Base-by-base conservation (phyloP, 2,888 invertebrate genomes). In the Melipona beecheii region DNA sequence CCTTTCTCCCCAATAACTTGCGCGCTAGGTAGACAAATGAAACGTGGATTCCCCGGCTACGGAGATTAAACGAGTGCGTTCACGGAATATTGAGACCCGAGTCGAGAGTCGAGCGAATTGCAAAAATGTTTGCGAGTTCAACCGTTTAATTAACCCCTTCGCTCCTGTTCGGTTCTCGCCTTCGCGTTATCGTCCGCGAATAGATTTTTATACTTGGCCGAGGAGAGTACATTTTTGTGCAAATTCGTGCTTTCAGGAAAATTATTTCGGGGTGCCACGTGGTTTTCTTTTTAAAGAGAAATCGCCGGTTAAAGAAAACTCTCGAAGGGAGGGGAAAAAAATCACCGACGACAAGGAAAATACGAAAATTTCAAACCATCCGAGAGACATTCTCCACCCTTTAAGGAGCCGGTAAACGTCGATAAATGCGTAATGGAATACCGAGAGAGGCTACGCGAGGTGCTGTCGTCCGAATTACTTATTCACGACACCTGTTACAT, bases 401-500 rank as follows among this genome's bases (percentile, higher is more conserved):
- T 27, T 58, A 50, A 31, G n/a, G 13, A 52, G n/a, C 2, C 5
- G 73, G 68, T 80, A 75, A 81, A 75, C 75, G 70, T 75, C 84
- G 81, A 82, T 84, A 86, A 83, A 80, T 84, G 75, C 74, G 64
- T 72, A 82, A 75, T 74, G 62, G 65, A 80, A 68, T 58, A 36
- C 66, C 56, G 6, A 43, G 24, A 17, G 6, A 9, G 9, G 27
- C 17, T 60, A 68, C 24, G 17, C 31, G 58, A 72, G 9, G 70
- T 72, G 21, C 75, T 49, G 68, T 62, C 64, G 58, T 75, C 49
- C 71, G 73, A 84, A 88, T 88, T 88, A 88, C 86, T 82, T 83
- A 81, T 88, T 86, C 86, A 83, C 88, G 84, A 85, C 85, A 88
- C 84, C 85, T 85, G 83, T 85, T 86, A 86, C 85, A 58, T 76